Conservation (phyloP, 2,797 vertebrate species). For the Melanogrammus aeglefinus region DNA sequence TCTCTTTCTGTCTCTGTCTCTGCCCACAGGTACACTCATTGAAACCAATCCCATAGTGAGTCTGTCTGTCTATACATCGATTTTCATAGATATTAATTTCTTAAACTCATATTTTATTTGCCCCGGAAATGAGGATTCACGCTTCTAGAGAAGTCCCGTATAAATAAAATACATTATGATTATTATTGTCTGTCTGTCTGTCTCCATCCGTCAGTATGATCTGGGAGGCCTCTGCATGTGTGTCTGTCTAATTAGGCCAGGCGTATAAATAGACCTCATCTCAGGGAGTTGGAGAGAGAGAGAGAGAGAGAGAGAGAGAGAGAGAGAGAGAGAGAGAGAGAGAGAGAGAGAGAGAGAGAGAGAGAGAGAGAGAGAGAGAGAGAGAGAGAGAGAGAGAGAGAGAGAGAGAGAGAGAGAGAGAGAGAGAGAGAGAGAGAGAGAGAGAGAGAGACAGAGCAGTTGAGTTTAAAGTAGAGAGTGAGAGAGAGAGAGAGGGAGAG, state of each 20-base stretch:
- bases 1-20: too few relatives aligned
- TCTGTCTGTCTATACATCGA: neutral
- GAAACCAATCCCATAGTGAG: neutral
- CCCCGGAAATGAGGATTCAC: neutral
- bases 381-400: too few relatives aligned
- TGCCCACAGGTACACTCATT: neutral
- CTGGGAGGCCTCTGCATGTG: neutral
- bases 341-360: too few relatives aligned
- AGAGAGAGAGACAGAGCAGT: too few relatives aligned
- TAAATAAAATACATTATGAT: neutral
- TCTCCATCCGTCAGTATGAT: neutral
- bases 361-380: too few relatives aligned
- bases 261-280: neutral
- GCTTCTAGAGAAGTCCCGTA: neutral
- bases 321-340: too few relatives aligned
- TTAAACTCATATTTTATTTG: neutral
- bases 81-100: neutral
- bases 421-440: too few relatives aligned
- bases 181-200: neutral
- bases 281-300: neutral
- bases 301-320: neutral
- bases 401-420: too few relatives aligned
- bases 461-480: too few relatives aligned
- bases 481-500: too few relatives aligned
- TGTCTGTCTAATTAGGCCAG: constrained; percentile 1